phyloP scores from a whole-genome alignment of 1,140 invertebrate genomes.

The Drosophila lini region DNA sequence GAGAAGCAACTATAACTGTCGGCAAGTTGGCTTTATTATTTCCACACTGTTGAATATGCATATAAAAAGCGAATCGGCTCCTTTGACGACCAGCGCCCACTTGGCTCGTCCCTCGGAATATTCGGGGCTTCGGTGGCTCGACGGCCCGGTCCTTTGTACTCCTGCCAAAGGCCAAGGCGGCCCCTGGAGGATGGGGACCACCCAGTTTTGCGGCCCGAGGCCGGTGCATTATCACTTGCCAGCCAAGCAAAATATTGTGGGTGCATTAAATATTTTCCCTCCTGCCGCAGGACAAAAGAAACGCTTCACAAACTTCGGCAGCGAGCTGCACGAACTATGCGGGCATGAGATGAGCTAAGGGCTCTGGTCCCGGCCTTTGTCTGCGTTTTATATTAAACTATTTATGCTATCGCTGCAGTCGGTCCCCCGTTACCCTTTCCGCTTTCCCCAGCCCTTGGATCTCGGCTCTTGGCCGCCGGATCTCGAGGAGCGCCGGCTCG shows the following conservation, averaged over 20 bases:
- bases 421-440: background rate
- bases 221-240: conserved; percentile 67
- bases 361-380: conserved; percentile 58
- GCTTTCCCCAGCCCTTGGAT: background rate
- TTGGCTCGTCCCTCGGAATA: conserved; percentile 16
- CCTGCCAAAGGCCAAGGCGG: conserved; percentile 37
- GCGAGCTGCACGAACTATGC: conserved; percentile 44
- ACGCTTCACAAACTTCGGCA: conserved; percentile 31
- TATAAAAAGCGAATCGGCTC: conserved; percentile 44
- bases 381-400: conserved; percentile 78
- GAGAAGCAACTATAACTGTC: conserved; percentile 74
- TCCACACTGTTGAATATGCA: conserved; percentile 82
- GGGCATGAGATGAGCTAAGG: conserved; percentile 44
- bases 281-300: conserved; percentile 54
- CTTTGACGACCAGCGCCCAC: conserved; percentile 63
- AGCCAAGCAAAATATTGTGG: conserved; percentile 70
- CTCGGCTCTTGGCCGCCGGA: conserved; percentile 24
- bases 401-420: conserved; percentile 48
- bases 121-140: conserved; percentile 18
- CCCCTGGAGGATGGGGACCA: background rate
- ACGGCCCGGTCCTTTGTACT: conserved; percentile 12
- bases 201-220: conserved; percentile 13
- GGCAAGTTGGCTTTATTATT: conserved; percentile 82
- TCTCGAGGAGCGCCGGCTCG: conserved; percentile 43
- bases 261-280: conserved; percentile 72